phyloP scores from a whole-genome alignment of 2,888 invertebrate species.

The Steinernema scapterisci region DNA sequence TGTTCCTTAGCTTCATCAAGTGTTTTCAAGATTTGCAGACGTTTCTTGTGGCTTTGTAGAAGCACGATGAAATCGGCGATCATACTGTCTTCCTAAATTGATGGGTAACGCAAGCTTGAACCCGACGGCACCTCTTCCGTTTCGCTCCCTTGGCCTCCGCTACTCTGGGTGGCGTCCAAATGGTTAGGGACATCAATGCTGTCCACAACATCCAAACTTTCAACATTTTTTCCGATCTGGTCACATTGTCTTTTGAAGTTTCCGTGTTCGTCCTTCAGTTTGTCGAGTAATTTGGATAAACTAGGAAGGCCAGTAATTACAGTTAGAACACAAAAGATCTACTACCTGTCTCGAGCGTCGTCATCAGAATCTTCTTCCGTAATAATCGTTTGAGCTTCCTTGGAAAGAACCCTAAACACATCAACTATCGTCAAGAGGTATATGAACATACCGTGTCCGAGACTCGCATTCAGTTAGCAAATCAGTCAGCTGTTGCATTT shows the following conservation, averaged over 20 bases:
- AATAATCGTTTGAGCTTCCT: not conserved
- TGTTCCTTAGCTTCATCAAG: conserved; percentile 18
- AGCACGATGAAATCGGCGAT: conserved; percentile 14
- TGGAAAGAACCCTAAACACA: not conserved
- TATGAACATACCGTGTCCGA: not conserved
- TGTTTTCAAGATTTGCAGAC: not conserved
- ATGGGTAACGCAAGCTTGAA: not conserved
- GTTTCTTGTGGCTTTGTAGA: conserved; percentile 23
- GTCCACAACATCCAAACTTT: not conserved
- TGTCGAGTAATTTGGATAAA: conserved; percentile 4
- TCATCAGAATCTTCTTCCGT: not conserved
- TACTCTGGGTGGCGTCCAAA: not conserved
- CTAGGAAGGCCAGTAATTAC: not conserved
- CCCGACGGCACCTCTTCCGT: not conserved
- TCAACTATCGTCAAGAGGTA: too few relatives aligned
- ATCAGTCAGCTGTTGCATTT: conserved; percentile 7
- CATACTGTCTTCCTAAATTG: not conserved
- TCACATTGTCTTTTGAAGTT: conserved; percentile 12
- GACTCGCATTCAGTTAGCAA: conserved; percentile 5
- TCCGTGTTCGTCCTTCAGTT: not conserved
- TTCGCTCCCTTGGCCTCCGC: not conserved
- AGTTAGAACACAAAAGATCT: not conserved
- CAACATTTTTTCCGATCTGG: not conserved
- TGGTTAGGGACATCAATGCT: not conserved
- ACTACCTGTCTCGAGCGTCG: not conserved